Evolutionary conservation across 2,888 invertebrate species (phyloP), one percentile per base, ranked within the genome.

Genomic region (Tinea trinotella): DNA sequence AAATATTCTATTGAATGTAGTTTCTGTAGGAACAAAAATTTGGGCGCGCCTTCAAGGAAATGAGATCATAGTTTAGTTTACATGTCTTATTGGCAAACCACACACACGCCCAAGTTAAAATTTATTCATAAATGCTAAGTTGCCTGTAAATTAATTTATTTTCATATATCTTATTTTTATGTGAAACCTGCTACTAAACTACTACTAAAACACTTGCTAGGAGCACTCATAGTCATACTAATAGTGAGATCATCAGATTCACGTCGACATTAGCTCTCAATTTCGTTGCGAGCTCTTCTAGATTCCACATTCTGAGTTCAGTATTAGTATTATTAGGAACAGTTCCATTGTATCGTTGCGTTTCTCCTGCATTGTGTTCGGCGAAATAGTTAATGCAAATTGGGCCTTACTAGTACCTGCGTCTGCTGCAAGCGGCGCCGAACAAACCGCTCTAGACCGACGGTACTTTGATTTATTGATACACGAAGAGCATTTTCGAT

Each of bases 401-500:
- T 50, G 50, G 50, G 24, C 50, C 24, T 50, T 50, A 53, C 44
- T 22, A 30, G 36, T 50, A 40, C 20, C 52, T 52, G 36, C 40
- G 53, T 52, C 52, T 18, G 55, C 17, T 48, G 55, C 24, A 10
- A 52, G 35, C 19, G 18, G 30, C 34, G 30, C 10, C 19, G 24
- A 24, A 49, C 53, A 53, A 52, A 52, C 50, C 24, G 53, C 53
- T 52, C 53, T 12, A 18, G 30, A 19, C 48, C 49, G 20, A 53
- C 46, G 35, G 48, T 20, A 15, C 48, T 35, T 40, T 56, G 56
- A 56, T 56, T 53, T 56, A 56, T 53, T 40, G 56, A 56, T 36
- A 53, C 49, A 13, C 22, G 53, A 56, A 53, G 53, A 53, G 56
- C 53, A 56, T 56, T 53, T 53, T 53, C 46, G 56, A 56, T 53